Evolutionary conservation across 2,888 invertebrate genomes (phyloP), one percentile per base, ranked within the genome.

Genomic region (Lepidonotus clava): DNA sequence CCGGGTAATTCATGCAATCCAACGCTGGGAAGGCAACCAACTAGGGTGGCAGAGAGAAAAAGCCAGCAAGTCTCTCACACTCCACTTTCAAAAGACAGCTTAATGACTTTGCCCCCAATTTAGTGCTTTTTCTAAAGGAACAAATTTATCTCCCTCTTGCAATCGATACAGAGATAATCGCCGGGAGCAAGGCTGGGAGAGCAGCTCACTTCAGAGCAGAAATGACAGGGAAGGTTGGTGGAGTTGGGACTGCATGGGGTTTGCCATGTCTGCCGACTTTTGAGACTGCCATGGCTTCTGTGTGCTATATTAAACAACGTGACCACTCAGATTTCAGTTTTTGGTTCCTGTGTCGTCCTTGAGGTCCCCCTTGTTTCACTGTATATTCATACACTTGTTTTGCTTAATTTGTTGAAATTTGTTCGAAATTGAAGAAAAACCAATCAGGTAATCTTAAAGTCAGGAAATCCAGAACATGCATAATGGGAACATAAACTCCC

Each of bases 31-130:
- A 61, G 61, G 61, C 61, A 61, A 28, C 61, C 61, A 11, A 28
- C 61, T 28, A 61, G 61, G 24, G 28, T 28, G 21, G 46, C 8
- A 46, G 11, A 8, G 61, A 61, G 11, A 28, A 28, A 61, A 61
- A 61, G 28, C 11, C 11, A 36, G 71, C 71, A 34, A 71, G 71
- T 71, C 71, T 71, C 71, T 71, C 71, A 71, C 71, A 36, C 71
- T 71, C 71, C 71, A 71, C n/a, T 71, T 71, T 71, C 71, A 71
- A 71, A 71, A 71, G 71, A 71, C 71, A n/a, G 38, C 71, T 71
- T 71, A 71, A 71, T 71, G 71, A 71, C 71, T 38, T 71, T 71
- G 71, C 71, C 71, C 71, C 71, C 71, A 71, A 71, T 71, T 71
- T 71, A 71, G 18, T 14, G 1, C 34, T 71, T 71, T 71, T 71